phyloP scores from a whole-genome alignment of 2,113 vertebrate species.

The Sceloporus tristichus region DNA sequence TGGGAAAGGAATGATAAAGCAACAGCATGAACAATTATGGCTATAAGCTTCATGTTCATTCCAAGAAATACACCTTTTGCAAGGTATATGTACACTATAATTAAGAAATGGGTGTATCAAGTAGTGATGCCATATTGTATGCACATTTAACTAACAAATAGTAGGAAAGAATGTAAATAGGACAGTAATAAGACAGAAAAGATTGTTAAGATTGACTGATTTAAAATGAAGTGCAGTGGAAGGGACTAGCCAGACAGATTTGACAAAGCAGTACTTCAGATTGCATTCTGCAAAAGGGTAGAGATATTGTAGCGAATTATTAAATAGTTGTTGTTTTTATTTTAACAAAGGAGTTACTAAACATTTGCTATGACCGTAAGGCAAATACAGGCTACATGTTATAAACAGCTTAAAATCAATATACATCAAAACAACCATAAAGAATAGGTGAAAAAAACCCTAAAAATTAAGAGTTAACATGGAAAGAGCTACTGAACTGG shows the following conservation, averaged over 20 bases:
- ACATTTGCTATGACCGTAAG: neutral
- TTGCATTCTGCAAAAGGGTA: neutral
- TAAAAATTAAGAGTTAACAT: neutral
- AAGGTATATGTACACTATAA: neutral
- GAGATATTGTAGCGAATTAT: neutral
- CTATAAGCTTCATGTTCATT: neutral
- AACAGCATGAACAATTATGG: neutral
- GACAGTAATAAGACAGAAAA: neutral
- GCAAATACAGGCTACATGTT: neutral
- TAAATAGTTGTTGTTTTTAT: neutral
- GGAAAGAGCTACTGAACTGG: neutral
- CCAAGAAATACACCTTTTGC: neutral
- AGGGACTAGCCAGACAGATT: neutral
- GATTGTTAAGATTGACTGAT: neutral
- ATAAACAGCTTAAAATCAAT: neutral
- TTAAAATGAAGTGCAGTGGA: neutral
- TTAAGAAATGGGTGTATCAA: slow-evolving; percentile 5
- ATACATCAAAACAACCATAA: neutral
- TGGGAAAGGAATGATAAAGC: neutral
- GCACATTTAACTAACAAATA: neutral
- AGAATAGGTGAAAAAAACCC: neutral
- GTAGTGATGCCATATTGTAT: neutral
- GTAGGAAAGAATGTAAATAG: neutral
- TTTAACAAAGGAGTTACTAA: neutral
- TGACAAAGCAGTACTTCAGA: neutral